phyloP scores from a whole-genome alignment of 2,888 invertebrate species.

The Eulithis prunata region DNA sequence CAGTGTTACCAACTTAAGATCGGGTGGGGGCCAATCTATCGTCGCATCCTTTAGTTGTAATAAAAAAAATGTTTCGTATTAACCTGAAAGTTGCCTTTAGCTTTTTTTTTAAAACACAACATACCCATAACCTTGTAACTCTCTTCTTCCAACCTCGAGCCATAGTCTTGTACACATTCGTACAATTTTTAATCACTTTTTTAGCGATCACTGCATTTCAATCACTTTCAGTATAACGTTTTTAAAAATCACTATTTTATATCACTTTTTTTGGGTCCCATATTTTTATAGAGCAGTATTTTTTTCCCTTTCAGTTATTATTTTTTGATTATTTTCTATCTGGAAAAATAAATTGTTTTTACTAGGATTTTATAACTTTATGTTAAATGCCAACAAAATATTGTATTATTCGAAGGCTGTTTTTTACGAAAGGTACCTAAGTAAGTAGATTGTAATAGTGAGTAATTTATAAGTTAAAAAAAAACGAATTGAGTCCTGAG shows the following conservation, averaged over 20 bases:
- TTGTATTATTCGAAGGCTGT: no score
- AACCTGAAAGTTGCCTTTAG: no score
- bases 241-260: neutral
- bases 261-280: neutral
- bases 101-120: constrained; percentile 40
- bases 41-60: no score
- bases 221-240: neutral
- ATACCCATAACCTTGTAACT: constrained; percentile 69
- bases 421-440: no score
- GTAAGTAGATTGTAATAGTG: no score
- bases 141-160: constrained; percentile 69
- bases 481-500: no score
- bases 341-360: neutral
- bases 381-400: no score
- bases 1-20: no score
- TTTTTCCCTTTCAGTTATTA: neutral
- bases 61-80: no score
- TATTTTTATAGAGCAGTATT: neutral
- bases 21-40: no score
- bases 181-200: constrained; percentile 14
- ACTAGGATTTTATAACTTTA: no score
- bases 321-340: neutral
- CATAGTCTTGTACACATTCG: constrained; percentile 51
- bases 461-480: no score
- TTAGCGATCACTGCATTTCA: constrained; percentile 13